A percentile compares a stretch with the other conserved stretches of the same genome.
Evolutionary conservation across 2,113 vertebrate species (phyloP).

Genomic region (Choloepus hoffmanni): DNA sequence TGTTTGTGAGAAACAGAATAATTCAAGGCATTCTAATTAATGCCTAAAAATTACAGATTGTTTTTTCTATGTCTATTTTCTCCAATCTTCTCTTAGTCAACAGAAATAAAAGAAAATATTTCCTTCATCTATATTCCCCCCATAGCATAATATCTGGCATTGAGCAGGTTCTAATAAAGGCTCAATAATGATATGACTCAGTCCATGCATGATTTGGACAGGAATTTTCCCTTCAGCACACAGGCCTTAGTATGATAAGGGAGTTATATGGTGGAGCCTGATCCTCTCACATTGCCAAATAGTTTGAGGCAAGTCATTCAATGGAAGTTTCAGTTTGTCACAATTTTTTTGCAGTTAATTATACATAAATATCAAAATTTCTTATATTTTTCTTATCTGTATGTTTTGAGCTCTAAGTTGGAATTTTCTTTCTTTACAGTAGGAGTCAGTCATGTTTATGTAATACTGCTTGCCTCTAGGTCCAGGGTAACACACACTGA

Average conservation of each 20-base stretch:
- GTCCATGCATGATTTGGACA: not conserved
- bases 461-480: not conserved
- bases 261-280: not conserved
- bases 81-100: not conserved
- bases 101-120: not conserved
- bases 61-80: not conserved
- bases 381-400: not conserved
- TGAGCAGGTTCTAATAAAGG: not conserved
- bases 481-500: not conserved
- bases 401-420: not conserved
- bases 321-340: not conserved
- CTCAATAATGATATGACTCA: not conserved
- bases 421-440: not conserved
- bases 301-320: not conserved
- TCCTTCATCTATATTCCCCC: not conserved
- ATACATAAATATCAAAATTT: not conserved
- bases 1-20: not conserved
- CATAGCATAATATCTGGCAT: not conserved
- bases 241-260: not conserved
- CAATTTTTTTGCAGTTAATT: not conserved
- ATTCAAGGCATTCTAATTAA: not conserved
- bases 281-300: not conserved
- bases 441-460: not conserved
- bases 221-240: not conserved
- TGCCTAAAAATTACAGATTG: not conserved